phyloP scores from a whole-genome alignment of 2,888 invertebrate species.

The Cordylochernes scorpioides region DNA sequence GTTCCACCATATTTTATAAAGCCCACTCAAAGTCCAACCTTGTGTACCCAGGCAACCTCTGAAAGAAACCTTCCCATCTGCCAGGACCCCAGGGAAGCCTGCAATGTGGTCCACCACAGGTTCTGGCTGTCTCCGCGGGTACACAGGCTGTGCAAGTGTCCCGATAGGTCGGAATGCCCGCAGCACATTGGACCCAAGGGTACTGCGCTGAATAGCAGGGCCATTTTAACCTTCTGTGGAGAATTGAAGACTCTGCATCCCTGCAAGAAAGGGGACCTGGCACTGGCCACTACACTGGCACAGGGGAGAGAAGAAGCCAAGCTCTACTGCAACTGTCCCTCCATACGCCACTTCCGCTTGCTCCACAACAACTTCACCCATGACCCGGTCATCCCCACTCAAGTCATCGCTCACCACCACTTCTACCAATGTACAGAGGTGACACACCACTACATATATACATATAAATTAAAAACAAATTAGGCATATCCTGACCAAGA shows the following conservation, averaged over 20 bases:
- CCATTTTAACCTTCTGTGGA: background rate
- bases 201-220: too few species aligned
- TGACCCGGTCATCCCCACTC: too few species aligned
- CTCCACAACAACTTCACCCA: conserved; percentile 1
- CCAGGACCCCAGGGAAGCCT: conserved; percentile 18
- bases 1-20: too few species aligned
- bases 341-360: conserved; percentile 29
- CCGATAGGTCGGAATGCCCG: conserved; percentile 28
- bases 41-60: conserved; percentile 9
- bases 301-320: conserved; percentile 2
- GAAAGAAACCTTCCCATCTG: conserved; percentile 29
- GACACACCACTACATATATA: too few species aligned
- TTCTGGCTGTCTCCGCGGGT: conserved; percentile 32
- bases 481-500: too few species aligned
- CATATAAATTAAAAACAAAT: too few species aligned
- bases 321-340: conserved; percentile 28
- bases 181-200: conserved; percentile 14
- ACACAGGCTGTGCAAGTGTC: conserved; percentile 34
- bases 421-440: too few species aligned
- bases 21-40: too few species aligned
- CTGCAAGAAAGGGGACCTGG: background rate
- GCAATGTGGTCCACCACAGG: conserved; percentile 16
- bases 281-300: conserved; percentile 18
- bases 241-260: background rate
- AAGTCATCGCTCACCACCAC: too few species aligned